phyloP scores from a whole-genome alignment of 2,113 vertebrate species.

The Aspiorhynchus laticeps region DNA sequence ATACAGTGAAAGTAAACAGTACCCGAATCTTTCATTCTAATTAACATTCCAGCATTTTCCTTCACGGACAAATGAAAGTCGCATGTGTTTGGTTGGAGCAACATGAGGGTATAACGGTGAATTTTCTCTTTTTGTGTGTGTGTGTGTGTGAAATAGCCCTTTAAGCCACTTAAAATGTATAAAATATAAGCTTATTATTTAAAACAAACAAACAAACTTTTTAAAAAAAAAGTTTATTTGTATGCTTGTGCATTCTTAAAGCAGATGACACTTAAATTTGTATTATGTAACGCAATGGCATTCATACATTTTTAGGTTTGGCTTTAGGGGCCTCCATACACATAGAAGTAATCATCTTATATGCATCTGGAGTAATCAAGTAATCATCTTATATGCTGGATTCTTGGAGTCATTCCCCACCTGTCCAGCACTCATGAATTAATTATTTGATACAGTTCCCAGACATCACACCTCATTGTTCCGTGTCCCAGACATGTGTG shows the following conservation, averaged over 20 bases:
- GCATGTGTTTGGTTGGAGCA: neutral
- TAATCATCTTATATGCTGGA: neutral
- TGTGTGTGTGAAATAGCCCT: neutral
- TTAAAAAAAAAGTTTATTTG: too few relatives aligned
- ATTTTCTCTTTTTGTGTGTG: neutral
- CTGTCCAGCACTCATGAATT: conserved; percentile 50
- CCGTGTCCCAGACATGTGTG: too few relatives aligned
- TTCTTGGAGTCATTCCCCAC: conserved; percentile 47
- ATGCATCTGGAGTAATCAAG: neutral
- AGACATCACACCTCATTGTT: neutral
- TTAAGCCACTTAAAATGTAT: neutral
- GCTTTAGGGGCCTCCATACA: neutral
- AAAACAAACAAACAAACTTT: too few relatives aligned
- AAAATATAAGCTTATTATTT: neutral
- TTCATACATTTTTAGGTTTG: too few relatives aligned
- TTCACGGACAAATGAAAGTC: neutral
- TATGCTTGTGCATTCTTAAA: neutral
- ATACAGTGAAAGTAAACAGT: neutral
- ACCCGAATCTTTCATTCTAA: neutral
- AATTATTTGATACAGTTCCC: conserved; percentile 32
- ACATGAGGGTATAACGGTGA: neutral
- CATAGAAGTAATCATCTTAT: neutral
- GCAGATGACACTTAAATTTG: neutral
- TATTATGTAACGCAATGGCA: neutral
- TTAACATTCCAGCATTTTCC: neutral